Evolutionary conservation across 1,140 invertebrate species (phyloP).

Genomic region (Pachyrhynchus sulphureomaculatus): DNA sequence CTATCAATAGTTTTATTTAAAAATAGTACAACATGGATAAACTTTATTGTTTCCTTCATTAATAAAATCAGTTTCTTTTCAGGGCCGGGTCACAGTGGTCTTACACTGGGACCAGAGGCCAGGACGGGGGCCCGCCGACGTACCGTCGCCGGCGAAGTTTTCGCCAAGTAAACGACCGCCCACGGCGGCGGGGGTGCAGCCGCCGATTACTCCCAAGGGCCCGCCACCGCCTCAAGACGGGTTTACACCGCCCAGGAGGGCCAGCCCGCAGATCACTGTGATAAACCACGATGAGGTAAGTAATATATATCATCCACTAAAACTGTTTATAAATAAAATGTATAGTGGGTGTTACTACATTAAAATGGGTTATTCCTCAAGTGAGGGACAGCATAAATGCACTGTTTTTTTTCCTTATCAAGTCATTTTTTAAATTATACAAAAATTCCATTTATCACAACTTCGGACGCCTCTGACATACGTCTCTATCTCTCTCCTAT

Average conservation of each 20-base stretch:
- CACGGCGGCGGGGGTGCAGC: slow-evolving; percentile 73
- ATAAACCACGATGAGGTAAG: slow-evolving; percentile 80
- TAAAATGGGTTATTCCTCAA: too few relatives aligned
- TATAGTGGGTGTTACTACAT: too few relatives aligned
- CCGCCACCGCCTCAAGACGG: slow-evolving; percentile 31
- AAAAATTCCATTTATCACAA: too few relatives aligned
- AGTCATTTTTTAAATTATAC: too few relatives aligned
- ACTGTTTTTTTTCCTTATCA: too few relatives aligned
- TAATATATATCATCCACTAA: background rate
- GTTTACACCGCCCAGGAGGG: slow-evolving; percentile 60
- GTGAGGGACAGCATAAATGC: too few relatives aligned
- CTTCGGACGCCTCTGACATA: too few relatives aligned
- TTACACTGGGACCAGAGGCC: slow-evolving; percentile 87
- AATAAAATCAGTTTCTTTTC: too few relatives aligned
- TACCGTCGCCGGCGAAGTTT: slow-evolving; percentile 58
- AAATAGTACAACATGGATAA: too few relatives aligned
- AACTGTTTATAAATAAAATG: background rate
- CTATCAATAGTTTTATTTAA: too few relatives aligned
- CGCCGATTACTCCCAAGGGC: slow-evolving; percentile 45
- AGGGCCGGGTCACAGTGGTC: slow-evolving; percentile 82
- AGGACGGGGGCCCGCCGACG: slow-evolving; percentile 58
- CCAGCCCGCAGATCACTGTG: slow-evolving; percentile 84
- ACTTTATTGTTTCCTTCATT: too few relatives aligned
- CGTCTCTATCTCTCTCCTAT: too few relatives aligned
- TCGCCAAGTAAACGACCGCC: slow-evolving; percentile 68